Evolutionary conservation across 1,140 invertebrate genomes (phyloP), one percentile per base, ranked within the genome.

Genomic region (Brachionus paranguensis): DNA sequence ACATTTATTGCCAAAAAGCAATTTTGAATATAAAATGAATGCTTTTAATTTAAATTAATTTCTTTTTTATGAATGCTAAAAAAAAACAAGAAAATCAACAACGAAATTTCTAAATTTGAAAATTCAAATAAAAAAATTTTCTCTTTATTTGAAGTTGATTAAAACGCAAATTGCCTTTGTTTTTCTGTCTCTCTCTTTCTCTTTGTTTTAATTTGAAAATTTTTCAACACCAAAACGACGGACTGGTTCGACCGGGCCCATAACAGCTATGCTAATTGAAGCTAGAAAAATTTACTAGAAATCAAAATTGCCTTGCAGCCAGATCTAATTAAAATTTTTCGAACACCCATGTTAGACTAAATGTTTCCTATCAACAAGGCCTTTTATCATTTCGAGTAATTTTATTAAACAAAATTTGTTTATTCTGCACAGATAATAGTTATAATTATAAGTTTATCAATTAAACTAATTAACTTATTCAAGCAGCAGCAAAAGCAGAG

Each of bases 81-180:
- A 20, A 72, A 20, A 45, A 43, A 72, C 12, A 20, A 43, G 37
- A 72, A 72, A 72, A 41, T 72, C 41, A 43, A 43, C 41, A 43
- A 20, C 37, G 33, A 72, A 41, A 43, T 72, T 43, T 72, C n/a
- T 43, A 72, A 68, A 68, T 33, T 68, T 68, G 64, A 68, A 41
- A 33, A 68, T 68, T 68, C 33, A 60, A 60, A 60, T 68, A 33
- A 68, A 68, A n/a, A 11, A 12, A 33, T 33, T 68, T 29, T 68
- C 29, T 72, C n/a, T 72, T 72, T 72, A 43, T 20, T 43, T 72
- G 68, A 37, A 43, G 41, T 45, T 72, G 41, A 43, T 72, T 72
- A 72, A 72, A 68, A 68, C 65, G 65, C 65, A 72, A 72, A 72
- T 72, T 72, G 45, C 41, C 68, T 72, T 72, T 72, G 29, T 72